These are phyloP conservation scores for Ceuthmochares aereus DNA, from an alignment of 2,113 vertebrate genomes.

Conservation along the genomic window DNA sequence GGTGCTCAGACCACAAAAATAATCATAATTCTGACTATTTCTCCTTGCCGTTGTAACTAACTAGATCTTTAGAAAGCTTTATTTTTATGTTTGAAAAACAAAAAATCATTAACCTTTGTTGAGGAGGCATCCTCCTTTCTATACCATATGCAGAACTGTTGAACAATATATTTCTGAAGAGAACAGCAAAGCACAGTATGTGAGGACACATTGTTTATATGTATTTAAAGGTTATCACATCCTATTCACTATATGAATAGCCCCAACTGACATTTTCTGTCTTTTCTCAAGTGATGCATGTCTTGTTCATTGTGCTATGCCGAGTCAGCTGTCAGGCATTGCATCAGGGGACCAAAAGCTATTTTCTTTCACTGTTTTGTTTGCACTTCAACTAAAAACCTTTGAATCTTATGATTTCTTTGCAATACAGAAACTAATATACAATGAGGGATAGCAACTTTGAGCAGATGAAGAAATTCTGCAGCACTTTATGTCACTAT, in stretches of 20 bases:
- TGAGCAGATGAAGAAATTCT: background rate
- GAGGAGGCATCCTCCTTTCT: background rate
- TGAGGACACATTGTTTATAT: conserved; percentile 71
- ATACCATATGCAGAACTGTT: background rate
- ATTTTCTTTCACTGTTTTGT: conserved; percentile 64
- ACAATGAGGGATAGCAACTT: conserved; percentile 19
- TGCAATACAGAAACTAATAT: conserved; percentile 36
- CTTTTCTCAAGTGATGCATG: conserved; percentile 65
- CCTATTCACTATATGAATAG: conserved; percentile 61
- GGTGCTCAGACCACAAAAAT: background rate
- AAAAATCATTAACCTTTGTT: background rate
- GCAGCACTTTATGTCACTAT: background rate
- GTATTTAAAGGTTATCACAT: conserved; percentile 74
- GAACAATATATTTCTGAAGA: conserved; percentile 49
- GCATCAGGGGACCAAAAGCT: conserved; percentile 56
- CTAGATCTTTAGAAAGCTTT: background rate
- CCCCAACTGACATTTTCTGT: conserved; percentile 64
- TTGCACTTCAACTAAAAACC: conserved; percentile 64
- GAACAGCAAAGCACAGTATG: conserved; percentile 53
- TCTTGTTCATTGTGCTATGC: conserved; percentile 67
- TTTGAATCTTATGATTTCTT: conserved; percentile 63
- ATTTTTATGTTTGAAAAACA: background rate
- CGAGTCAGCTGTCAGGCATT: conserved; percentile 63
- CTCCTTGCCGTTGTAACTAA: background rate
- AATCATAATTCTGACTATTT: background rate